Evolutionary conservation across 2,113 vertebrate genomes (phyloP), one percentile per base, ranked within the genome.

Genomic region (Chloebia gouldiae): DNA sequence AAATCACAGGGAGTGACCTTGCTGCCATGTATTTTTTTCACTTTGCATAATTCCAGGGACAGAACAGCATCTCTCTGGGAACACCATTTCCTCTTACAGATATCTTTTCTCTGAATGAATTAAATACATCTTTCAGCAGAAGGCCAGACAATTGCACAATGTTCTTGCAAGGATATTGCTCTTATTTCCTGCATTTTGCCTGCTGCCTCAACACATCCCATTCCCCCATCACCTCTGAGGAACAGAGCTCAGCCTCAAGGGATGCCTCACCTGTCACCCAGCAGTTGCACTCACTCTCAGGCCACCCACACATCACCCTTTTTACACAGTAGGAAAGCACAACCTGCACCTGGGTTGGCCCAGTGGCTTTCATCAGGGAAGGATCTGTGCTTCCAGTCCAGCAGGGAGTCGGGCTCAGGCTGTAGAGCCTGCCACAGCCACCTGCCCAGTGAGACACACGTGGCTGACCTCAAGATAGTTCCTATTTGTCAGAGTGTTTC

Each of bases 401-500:
- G 5, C 3, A 2, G 49, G 57, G 42, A 21, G 35, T 18, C 0
- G 0, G 66, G 17, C n/a, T 69, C 13, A 8, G 35, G 23, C 42
- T n/a, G 3, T 35, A 61, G 47, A 0, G 0, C n/a, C 57, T 2
- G 1, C 59, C 1, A 1, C 54, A 69, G 54, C 45, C 47, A 44
- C 42, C 37, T 33, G 2, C 50, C 33, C 0, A 0, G 30, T 7
- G 63, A 78, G 60, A 70, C n/a, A 21, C 69, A 65, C 0, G 1
- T 88, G 56, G 12, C 0, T 59, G 47, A 60, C 56, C 60, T 42
- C 63, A 31, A 49, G 24, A 47, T 9, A 71, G 60, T 3, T 1
- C 4, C 50, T 15, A 0, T 33, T 80, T 94, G 71, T 72, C 28
- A 9, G 13, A 53, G 44, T 2, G 8, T 81, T 93, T 78, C 61